Evolutionary conservation across 2,797 vertebrate genomes (phyloP).

Genomic region (Masticophis lateralis): DNA sequence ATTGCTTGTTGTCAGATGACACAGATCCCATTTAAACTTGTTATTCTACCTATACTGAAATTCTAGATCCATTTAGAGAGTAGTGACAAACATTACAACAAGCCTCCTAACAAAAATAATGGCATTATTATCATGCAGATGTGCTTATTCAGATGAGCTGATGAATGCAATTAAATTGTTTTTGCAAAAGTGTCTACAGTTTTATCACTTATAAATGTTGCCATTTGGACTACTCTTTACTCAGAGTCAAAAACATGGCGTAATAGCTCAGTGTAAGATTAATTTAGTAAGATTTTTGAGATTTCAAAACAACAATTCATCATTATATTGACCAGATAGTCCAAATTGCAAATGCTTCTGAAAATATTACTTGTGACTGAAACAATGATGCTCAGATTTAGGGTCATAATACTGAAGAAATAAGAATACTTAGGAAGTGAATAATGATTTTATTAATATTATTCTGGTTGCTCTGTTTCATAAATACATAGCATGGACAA

Average conservation of each 20-base stretch:
- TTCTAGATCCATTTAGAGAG: neutral
- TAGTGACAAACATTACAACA: neutral
- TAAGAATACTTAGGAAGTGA: neutral
- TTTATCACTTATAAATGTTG: neutral
- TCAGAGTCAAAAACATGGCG: neutral
- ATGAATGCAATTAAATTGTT: neutral
- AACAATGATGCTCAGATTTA: neutral
- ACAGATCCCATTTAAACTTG: neutral
- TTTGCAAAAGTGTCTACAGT: neutral
- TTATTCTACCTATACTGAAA: neutral
- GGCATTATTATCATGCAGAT: neutral
- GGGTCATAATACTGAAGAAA: neutral
- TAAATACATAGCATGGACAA: neutral
- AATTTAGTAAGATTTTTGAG: conserved; percentile 8
- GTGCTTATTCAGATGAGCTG: neutral
- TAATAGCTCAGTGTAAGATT: neutral
- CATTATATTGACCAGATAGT: neutral
- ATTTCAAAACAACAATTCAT: neutral
- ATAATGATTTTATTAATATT: neutral
- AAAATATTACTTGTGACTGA: conserved; percentile 9
- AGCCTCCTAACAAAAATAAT: neutral
- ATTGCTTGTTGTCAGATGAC: neutral
- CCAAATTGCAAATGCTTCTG: neutral
- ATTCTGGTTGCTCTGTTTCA: neutral
- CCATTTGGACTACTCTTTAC: neutral